These are phyloP conservation scores for Gallinago undulata DNA, from an alignment of 2,113 vertebrate genomes.

Conservation along the genomic window DNA sequence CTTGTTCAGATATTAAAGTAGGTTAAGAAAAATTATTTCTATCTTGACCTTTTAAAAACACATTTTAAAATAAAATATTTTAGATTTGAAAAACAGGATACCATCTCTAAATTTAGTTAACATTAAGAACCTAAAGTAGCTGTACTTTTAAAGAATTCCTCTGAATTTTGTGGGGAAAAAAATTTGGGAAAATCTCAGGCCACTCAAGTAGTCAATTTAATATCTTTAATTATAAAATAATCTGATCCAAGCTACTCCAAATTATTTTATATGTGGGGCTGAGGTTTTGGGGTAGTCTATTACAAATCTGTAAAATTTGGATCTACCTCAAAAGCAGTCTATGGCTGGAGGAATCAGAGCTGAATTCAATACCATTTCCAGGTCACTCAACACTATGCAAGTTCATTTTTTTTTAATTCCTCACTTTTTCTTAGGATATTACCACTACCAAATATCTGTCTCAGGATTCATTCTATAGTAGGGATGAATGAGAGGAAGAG, in stretches of 20 bases:
- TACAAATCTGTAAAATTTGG: not conserved
- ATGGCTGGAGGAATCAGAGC: not conserved
- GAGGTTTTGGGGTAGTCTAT: not conserved
- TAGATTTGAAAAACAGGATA: not conserved
- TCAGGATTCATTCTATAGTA: not conserved
- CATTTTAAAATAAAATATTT: not conserved
- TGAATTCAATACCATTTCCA: not conserved
- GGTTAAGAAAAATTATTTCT: not conserved
- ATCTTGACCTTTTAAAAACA: not conserved
- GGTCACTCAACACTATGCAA: not conserved
- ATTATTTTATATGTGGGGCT: not conserved
- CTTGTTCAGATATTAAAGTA: not conserved
- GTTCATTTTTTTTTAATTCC: not conserved
- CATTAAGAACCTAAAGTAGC: not conserved
- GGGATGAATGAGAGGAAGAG: not conserved
- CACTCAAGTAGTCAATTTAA: not conserved
- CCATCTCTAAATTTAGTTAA: not conserved
- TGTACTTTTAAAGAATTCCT: not conserved
- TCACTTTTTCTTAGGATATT: not conserved
- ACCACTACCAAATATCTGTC: not conserved
- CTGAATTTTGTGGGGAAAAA: not conserved
- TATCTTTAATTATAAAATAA: not conserved
- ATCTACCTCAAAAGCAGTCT: not conserved
- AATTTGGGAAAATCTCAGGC: not conserved
- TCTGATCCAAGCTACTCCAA: not conserved